These are phyloP conservation scores for Erebia palarica DNA, from an alignment of 2,888 invertebrate species.

Conservation along the genomic window DNA sequence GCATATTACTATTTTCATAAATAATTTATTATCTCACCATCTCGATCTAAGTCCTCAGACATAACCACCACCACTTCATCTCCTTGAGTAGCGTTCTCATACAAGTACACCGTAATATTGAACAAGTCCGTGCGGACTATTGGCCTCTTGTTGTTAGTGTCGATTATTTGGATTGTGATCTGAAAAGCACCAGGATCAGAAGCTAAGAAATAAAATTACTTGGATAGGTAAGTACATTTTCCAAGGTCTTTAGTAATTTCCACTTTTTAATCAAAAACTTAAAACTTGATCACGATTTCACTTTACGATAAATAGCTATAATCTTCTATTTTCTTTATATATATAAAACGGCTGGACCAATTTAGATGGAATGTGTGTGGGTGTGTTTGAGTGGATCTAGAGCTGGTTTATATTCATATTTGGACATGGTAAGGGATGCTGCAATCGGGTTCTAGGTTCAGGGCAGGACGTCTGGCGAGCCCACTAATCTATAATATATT, in stretches of 20 bases:
- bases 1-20: not conserved
- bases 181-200: conserved; percentile 47
- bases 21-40: conserved; percentile 63
- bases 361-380: too few relatives aligned
- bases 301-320: not conserved
- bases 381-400: too few relatives aligned
- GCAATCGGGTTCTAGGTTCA: too few relatives aligned
- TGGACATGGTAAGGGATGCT: too few relatives aligned
- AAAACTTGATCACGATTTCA: not conserved
- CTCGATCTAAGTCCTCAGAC: conserved; percentile 82
- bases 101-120: conserved; percentile 60
- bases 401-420: too few relatives aligned
- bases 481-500: too few relatives aligned
- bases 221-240: not conserved
- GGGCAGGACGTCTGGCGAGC: too few relatives aligned
- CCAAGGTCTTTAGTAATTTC: not conserved
- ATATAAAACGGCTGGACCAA: too few relatives aligned
- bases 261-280: not conserved
- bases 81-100: conserved; percentile 74
- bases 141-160: conserved; percentile 84
- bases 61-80: conserved; percentile 63
- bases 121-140: conserved; percentile 59
- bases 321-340: too few relatives aligned
- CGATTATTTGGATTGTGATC: conserved; percentile 82
- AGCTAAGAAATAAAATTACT: too few relatives aligned